phyloP scores from a whole-genome alignment of 1,140 invertebrate species.

The Limonius californicus region DNA sequence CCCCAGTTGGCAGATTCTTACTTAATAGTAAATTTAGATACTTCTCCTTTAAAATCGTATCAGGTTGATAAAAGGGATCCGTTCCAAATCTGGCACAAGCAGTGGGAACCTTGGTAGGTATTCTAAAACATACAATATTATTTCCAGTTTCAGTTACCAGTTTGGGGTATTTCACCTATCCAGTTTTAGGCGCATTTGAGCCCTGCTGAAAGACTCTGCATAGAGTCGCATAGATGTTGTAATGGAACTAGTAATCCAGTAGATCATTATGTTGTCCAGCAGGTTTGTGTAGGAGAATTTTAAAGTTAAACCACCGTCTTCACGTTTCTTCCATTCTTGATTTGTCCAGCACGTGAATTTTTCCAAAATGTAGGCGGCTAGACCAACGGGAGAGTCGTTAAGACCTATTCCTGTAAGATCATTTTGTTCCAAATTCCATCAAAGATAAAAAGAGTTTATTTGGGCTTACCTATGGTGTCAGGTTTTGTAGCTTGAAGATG shows the following conservation, averaged over 20 bases:
- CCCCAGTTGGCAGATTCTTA: conserved; percentile 61
- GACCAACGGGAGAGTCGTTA: conserved; percentile 64
- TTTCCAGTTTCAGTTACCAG: no score
- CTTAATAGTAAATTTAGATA: conserved; percentile 62
- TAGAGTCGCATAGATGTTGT: conserved; percentile 76
- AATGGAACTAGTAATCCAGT: conserved; percentile 75
- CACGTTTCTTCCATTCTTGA: conserved; percentile 49
- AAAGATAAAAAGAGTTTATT: not conserved
- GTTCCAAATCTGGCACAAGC: conserved; percentile 63
- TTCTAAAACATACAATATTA: no score
- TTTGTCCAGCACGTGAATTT: conserved; percentile 83
- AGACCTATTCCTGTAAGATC: conserved; percentile 55
- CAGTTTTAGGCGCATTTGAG: conserved; percentile 30
- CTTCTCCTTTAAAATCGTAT: conserved; percentile 57
- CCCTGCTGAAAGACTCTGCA: conserved; percentile 57
- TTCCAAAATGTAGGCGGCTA: conserved; percentile 83
- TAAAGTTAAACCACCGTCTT: conserved; percentile 69
- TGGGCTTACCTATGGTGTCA: conserved; percentile 74
- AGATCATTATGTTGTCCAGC: conserved; percentile 87
- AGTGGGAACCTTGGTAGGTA: conserved; percentile 58
- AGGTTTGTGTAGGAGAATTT: conserved; percentile 68
- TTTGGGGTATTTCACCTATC: no score
- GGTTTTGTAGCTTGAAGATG: conserved; percentile 83
- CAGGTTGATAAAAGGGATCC: conserved; percentile 58
- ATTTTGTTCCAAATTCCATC: no score